Evolutionary conservation across 2,888 invertebrate species (phyloP), one percentile per base, ranked within the genome.

Genomic region (Orthosia incerta): DNA sequence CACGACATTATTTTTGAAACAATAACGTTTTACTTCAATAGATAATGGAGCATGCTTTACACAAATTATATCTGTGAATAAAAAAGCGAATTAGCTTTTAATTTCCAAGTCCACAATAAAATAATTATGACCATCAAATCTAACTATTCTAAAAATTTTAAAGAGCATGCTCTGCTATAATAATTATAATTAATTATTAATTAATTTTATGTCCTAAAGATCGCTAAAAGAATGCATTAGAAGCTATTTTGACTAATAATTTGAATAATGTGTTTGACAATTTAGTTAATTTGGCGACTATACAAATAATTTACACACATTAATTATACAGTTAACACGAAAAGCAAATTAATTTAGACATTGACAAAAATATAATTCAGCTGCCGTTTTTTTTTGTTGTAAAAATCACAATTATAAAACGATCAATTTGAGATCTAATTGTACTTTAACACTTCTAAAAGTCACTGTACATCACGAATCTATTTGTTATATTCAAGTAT

Each of bases 361-460:
- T 68, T 56, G 76, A 74, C 61, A 70, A 82, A 82, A 72, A 82
- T 65, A 74, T 68, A 66, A 64, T 26, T 50, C 70, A 84, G 63
- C 63, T 77, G 86, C 74, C 71, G 55, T 59, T 71, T 65, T 55
- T 12, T 63, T 51, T 63, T n/a, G n/a, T n/a, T 51, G 66, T 64
- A 71, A 66, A 80, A 74, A 81, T 69, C 48, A 75, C 79, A 74
- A 79, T 69, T 20, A 72, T 83, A 85, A 31, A 39, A 83, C 80
- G n/a, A 82, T 87, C 80, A 82, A 86, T 79, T 84, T 88, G 91
- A 92, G 91, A 92, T 92, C 92, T 89, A 87, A 85, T 90, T 92
- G 91, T 92, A 92, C 91, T 90, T 89, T 86, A 85, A 85, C 74
- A 80, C 83, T 78, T 80, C 74, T 79, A 86, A 84, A 73, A 85